Percentiles rank a stretch among this genome's conserved stretches.
Conservation (phyloP, 92 coral and sea anemone genomes). For the Palythoa caribaeorum region DNA sequence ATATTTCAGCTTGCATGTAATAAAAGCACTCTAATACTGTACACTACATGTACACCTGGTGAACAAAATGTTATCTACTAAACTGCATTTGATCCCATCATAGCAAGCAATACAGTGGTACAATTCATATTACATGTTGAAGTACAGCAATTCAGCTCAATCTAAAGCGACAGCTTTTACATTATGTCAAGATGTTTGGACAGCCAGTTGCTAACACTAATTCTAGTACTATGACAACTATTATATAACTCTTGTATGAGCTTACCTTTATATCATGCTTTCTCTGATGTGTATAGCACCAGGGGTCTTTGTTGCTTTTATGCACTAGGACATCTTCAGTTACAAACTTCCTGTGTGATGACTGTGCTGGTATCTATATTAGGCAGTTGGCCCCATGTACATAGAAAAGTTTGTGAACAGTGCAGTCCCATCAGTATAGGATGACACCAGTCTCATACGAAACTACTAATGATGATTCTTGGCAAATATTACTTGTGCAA, state of each 20-base stretch:
- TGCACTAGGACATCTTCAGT: neutral
- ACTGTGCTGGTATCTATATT: neutral
- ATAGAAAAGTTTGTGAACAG: neutral
- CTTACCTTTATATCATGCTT: neutral
- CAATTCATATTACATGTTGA: constrained; percentile 31
- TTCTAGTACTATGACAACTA: constrained; percentile 13
- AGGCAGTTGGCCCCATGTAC: constrained; percentile 1
- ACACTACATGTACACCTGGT: neutral
- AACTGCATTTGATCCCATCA: constrained; percentile 6
- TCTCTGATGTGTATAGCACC: too few relatives aligned
- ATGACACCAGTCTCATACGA: neutral
- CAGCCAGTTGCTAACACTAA: constrained; percentile 3
- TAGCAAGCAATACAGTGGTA: constrained; percentile 16
- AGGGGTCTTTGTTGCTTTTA: neutral
- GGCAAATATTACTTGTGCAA: neutral
- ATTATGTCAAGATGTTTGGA: constrained; percentile 14
- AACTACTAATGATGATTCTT: constrained; percentile 17
- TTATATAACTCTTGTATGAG: constrained; percentile 14
- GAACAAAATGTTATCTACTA: constrained; percentile 5
- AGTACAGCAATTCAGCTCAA: constrained; percentile 31
- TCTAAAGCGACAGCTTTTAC: constrained; percentile 31
- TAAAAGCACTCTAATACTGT: neutral
- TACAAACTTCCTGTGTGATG: constrained; percentile 8
- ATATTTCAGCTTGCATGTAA: neutral
- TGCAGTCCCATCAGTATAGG: neutral